A percentile compares a stretch with the other conserved stretches of the same genome.
phyloP scores from a whole-genome alignment of 2,888 invertebrate genomes.

The Nomada fabriciana region DNA sequence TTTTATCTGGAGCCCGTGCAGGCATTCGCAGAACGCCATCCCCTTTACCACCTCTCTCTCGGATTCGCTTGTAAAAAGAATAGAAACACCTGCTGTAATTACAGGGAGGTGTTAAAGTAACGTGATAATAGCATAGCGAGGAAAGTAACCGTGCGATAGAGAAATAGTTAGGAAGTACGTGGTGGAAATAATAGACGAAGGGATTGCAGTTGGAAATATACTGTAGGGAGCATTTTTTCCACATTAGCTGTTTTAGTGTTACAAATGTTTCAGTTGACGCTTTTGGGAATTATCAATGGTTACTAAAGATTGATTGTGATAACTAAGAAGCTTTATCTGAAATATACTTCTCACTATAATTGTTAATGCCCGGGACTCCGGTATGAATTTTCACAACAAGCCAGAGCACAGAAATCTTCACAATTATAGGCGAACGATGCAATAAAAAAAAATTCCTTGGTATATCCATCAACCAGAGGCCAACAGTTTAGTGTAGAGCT shows the following conservation, averaged over 20 bases:
- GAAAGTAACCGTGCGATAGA: background rate
- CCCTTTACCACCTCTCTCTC: background rate
- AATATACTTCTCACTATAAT: background rate
- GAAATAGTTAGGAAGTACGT: background rate
- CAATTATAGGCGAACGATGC: conserved; percentile 30
- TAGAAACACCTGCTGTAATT: conserved; percentile 15
- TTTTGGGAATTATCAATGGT: too few species aligned
- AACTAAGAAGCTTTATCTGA: too few species aligned
- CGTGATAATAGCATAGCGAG: too few species aligned
- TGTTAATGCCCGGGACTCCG: conserved; percentile 4
- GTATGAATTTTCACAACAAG: background rate
- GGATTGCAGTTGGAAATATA: too few species aligned
- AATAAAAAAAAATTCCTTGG: conserved; percentile 34
- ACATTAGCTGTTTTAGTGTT: too few species aligned
- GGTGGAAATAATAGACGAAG: too few species aligned
- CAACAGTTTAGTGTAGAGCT: conserved; percentile 8
- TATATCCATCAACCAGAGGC: conserved; percentile 12
- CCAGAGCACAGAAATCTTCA: conserved; percentile 4
- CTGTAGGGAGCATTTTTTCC: too few species aligned
- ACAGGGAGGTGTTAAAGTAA: too few species aligned
- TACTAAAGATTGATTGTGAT: too few species aligned
- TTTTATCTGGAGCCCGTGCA: conserved; percentile 54
- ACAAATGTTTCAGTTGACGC: too few species aligned
- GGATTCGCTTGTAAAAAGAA: conserved; percentile 29
- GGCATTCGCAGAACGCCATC: conserved; percentile 50